Evolutionary conservation across 1,140 invertebrate species (phyloP), one percentile per base, ranked within the genome.

Genomic region (Diploscapter pachys): DNA sequence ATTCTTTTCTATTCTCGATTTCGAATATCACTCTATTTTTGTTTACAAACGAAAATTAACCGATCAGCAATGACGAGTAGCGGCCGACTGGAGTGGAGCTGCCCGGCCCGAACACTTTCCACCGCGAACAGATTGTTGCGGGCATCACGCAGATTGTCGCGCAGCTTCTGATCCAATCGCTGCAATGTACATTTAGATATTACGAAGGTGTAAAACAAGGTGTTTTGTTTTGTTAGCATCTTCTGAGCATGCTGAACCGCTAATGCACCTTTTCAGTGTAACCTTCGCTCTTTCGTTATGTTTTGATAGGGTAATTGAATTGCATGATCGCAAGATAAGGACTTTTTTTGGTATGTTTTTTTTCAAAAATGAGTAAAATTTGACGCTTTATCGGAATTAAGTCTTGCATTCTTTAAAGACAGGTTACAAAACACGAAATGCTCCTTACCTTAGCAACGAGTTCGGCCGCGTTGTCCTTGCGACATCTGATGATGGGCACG

Each of bases 131-230:
- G 89, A 88, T 94, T 97, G 86, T 97, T 98, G 84, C 95, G 90
- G 0, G 95, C 91, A 88, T 99, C 96, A 89, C 94, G 92, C 3
- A 99, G 88, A 89, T 98, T 99, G 86, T 99, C 95, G 63, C 94
- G 87, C 49, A 99, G 88, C 87, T 98, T 98, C 87, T 98, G 97
- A 82, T 99, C 94, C 66, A 99, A 88, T 87, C 96, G 96, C 87
- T 87, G 65, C 4, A 79, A 13, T 64, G 62, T 2, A 65, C 9
- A 2, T 59, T 59, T 11, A 59, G 57, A 68, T 68, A 52, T n/a
- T 52, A 55, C 1, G 11, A 68, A 52, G 2, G 51, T 51, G 57
- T 52, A 52, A 68, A 1, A 68, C 1, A 59, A 59, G 55, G 49
- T 31, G 1, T 31, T 31, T 31, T 31, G 31, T 31, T 31, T 31